A percentile compares a stretch with the other conserved stretches of the same genome.
Evolutionary conservation across 2,888 invertebrate species (phyloP).

Genomic region (Microctonus aethiopoides): DNA sequence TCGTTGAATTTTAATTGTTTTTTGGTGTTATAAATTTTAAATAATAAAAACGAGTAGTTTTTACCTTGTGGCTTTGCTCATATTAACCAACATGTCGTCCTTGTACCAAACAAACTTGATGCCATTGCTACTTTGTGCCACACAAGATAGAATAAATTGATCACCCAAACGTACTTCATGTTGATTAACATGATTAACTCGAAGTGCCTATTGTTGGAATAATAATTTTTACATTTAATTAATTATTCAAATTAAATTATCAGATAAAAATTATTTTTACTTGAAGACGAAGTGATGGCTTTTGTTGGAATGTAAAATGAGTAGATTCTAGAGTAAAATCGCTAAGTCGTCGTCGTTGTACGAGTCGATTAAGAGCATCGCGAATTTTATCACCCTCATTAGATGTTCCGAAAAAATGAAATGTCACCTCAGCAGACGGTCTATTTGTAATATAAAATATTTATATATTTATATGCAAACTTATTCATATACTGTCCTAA

Average conservation of each 20-base stretch:
- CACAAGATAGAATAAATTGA: conserved; percentile 82
- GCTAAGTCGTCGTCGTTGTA: conserved; percentile 72
- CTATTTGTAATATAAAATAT: conserved; percentile 50
- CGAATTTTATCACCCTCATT: conserved; percentile 70
- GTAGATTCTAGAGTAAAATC: conserved; percentile 75
- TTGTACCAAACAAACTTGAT: conserved; percentile 86
- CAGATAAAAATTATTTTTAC: conserved; percentile 63
- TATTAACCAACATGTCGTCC: conserved; percentile 80
- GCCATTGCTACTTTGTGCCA: conserved; percentile 80
- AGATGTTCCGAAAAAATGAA: conserved; percentile 68
- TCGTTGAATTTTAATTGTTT: neutral
- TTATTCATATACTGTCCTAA: too few species aligned
- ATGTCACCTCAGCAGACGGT: conserved; percentile 62
- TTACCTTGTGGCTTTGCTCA: conserved; percentile 79
- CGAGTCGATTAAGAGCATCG: conserved; percentile 71
- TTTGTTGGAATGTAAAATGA: conserved; percentile 77
- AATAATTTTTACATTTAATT: neutral
- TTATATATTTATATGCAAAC: too few species aligned
- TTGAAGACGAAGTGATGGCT: conserved; percentile 77
- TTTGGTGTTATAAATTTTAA: neutral
- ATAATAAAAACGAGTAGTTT: neutral
- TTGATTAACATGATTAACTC: conserved; percentile 58
- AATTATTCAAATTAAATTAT: neutral
- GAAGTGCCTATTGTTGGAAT: conserved; percentile 55
- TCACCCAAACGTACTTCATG: conserved; percentile 75